Evolutionary conservation across 2,888 invertebrate species (phyloP).

Genomic region (Hydropsyche betteni): DNA sequence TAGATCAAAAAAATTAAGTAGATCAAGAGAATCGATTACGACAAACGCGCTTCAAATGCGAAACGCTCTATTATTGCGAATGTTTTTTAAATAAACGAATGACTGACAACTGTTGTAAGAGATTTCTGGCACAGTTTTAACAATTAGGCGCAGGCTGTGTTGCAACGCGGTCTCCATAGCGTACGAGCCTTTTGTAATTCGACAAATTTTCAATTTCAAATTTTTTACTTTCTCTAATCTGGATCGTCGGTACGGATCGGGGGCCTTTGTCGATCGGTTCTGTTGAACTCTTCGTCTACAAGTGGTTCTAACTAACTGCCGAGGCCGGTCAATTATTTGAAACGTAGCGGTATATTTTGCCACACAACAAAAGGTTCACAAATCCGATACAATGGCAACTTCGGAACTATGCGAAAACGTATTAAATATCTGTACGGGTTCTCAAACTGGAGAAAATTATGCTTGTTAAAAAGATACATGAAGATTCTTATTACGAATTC

Average conservation of each 20-base stretch:
- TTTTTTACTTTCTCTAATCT: no score
- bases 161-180: neutral
- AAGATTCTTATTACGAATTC: no score
- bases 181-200: conserved; percentile 15
- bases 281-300: no score
- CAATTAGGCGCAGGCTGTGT: conserved; percentile 10
- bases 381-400: conserved; percentile 16
- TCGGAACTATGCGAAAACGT: conserved; percentile 13
- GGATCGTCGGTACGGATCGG: no score
- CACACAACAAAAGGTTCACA: conserved; percentile 10
- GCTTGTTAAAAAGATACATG: no score
- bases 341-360: conserved; percentile 17
- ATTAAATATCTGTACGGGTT: neutral
- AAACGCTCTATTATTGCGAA: conserved; percentile 23
- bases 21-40: conserved; percentile 22
- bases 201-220: conserved; percentile 10
- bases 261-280: no score
- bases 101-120: conserved; percentile 33
- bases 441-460: no score
- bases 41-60: neutral
- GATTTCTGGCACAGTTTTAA: conserved; percentile 27
- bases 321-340: conserved; percentile 16
- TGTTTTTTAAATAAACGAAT: neutral
- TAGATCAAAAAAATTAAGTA: no score
- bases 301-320: no score